Evolutionary conservation across 2,797 vertebrate species (phyloP), one percentile per base, ranked within the genome.

Genomic region (Pygocentrus nattereri): DNA sequence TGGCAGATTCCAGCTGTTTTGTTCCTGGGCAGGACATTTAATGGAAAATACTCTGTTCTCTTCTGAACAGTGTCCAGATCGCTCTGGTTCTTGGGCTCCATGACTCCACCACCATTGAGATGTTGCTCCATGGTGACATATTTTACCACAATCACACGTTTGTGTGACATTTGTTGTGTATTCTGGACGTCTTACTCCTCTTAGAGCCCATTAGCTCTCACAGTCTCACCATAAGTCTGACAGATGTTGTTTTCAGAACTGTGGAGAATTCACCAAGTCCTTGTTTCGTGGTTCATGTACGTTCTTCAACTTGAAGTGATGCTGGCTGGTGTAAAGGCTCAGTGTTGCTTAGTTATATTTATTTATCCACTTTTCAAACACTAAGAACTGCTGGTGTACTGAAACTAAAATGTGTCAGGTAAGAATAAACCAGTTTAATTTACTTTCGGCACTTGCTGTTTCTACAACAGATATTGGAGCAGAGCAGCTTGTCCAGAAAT

Each of bases 141-240:
- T 86, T 79, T 83, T 65, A 85, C 80, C 81, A 72, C 78, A 82
- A 85, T 83, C 72, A 44, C 73, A 62, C 47, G 16, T 71, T 78
- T 68, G 41, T 78, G 74, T 85, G 83, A 86, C 87, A 82, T 52
- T 85, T 49, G n/a, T 59, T 79, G 79, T 80, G 77, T 80, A 79
- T 50, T 83, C 68, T 86, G 84, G 69, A 86, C 77, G 81, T 74
- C 76, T 64, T 67, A 76, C 76, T 27, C 59, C 47, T 58, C 52
- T 84, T 78, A 75, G 58, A 79, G 70, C 77, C 78, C 49, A 76
- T 83, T 84, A 84, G 73, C 58, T 44, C 65, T 72, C 78, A 54
- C 67, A 78, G 27, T 85, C 83, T 80, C 81, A 75, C 79, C 83
- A 78, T 79, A 70, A 58, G 50, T 72, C 44, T 82, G 81, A 82